Evolutionary conservation across 2,113 vertebrate species (phyloP).

Genomic region (Sylvia atricapilla): DNA sequence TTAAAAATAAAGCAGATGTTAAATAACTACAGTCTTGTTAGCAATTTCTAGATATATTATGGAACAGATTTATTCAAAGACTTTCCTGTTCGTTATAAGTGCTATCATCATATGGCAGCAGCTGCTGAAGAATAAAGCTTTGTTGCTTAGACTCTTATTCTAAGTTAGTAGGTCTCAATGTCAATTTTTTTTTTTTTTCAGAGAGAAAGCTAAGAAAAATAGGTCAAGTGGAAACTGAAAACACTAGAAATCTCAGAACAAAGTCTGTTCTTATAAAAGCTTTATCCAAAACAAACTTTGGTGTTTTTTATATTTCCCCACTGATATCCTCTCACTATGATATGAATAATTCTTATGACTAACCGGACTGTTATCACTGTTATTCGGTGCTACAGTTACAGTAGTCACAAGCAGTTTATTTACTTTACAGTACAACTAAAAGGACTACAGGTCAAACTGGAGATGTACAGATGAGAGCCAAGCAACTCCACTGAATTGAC

Average conservation of each 20-base stretch:
- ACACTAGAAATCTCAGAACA: neutral
- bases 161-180: neutral
- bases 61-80: neutral
- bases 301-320: neutral
- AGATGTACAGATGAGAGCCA: neutral
- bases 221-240: slow-evolving; percentile 14
- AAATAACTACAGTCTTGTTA: neutral
- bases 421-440: neutral
- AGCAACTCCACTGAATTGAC: neutral
- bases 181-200: neutral
- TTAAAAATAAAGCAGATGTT: neutral
- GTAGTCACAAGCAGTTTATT: neutral
- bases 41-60: neutral
- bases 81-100: neutral
- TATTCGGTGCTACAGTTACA: neutral
- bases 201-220: neutral
- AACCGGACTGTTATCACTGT: neutral
- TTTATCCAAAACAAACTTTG: neutral
- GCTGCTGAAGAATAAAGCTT: neutral
- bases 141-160: neutral
- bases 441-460: neutral
- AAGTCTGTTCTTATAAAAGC: neutral
- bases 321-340: neutral
- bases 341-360: neutral
- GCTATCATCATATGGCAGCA: neutral